phyloP scores from a whole-genome alignment of 2,113 vertebrate species.

The Psittacula cyanocephala region DNA sequence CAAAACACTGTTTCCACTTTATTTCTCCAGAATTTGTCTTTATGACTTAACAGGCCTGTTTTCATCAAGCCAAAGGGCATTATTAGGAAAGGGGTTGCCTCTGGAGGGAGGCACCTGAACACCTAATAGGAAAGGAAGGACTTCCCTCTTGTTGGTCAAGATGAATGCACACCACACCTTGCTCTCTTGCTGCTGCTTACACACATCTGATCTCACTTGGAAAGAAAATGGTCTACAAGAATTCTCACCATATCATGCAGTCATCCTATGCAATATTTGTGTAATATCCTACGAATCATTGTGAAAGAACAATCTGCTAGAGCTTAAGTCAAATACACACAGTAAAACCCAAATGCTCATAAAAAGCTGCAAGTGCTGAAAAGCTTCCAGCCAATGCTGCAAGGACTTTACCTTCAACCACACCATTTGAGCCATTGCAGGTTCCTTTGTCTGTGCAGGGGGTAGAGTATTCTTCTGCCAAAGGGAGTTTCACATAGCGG shows the following conservation, averaged over 20 bases:
- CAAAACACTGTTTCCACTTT: neutral
- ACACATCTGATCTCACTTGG: neutral
- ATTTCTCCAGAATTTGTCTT: neutral
- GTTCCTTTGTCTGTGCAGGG: conserved; percentile 73
- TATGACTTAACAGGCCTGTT: neutral
- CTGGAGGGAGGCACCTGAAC: neutral
- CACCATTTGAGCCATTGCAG: conserved; percentile 82
- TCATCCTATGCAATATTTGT: neutral
- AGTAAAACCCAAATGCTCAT: neutral
- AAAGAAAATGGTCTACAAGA: neutral
- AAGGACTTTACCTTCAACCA: conserved; percentile 81
- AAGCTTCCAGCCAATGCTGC: neutral
- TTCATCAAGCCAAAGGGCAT: neutral
- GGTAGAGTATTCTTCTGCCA: conserved; percentile 68
- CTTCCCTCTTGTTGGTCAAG: neutral
- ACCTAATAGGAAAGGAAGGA: neutral
- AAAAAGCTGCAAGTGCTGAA: neutral
- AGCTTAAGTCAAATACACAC: neutral
- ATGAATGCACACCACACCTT: neutral
- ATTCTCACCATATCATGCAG: neutral
- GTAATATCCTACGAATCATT: neutral
- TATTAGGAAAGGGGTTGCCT: neutral
- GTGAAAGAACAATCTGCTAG: neutral
- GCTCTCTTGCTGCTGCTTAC: neutral
- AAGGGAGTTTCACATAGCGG: conserved; percentile 86